phyloP scores from a whole-genome alignment of 2,797 vertebrate genomes.

The Sebastes trivittatus region DNA sequence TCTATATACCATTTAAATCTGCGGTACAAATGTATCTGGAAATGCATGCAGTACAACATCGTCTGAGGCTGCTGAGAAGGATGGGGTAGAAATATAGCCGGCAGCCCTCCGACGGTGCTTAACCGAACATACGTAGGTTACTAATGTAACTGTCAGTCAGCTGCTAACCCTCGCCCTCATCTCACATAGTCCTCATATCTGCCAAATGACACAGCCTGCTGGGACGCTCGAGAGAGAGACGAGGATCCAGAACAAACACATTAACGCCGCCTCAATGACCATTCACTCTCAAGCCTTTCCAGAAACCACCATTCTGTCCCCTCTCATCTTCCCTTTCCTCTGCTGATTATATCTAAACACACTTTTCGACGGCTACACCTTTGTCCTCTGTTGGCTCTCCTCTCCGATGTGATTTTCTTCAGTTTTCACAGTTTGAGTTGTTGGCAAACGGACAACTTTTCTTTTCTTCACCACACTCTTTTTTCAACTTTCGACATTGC shows the following conservation, averaged over 20 bases:
- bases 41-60: neutral
- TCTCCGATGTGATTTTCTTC: constrained; percentile 1
- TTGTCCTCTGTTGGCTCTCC: neutral
- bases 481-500: constrained; percentile 20
- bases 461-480: neutral
- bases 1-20: neutral
- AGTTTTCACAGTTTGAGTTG: constrained; percentile 8
- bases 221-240: constrained; percentile 6
- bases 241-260: constrained; percentile 57
- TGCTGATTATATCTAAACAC: constrained; percentile 19
- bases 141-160: constrained; percentile 42
- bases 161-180: constrained; percentile 1
- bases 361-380: neutral
- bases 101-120: neutral
- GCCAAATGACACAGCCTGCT: constrained; percentile 45
- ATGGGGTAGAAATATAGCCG: neutral
- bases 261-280: constrained; percentile 23
- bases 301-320: constrained; percentile 23
- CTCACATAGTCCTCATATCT: neutral
- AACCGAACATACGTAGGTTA: constrained; percentile 13
- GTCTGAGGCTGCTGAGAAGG: neutral
- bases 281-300: constrained; percentile 27
- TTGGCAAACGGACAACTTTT: neutral
- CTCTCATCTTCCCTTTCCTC: constrained; percentile 19
- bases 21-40: neutral